Base-by-base conservation (phyloP, 2,888 invertebrate genomes). In the Machimus rusticus region DNA sequence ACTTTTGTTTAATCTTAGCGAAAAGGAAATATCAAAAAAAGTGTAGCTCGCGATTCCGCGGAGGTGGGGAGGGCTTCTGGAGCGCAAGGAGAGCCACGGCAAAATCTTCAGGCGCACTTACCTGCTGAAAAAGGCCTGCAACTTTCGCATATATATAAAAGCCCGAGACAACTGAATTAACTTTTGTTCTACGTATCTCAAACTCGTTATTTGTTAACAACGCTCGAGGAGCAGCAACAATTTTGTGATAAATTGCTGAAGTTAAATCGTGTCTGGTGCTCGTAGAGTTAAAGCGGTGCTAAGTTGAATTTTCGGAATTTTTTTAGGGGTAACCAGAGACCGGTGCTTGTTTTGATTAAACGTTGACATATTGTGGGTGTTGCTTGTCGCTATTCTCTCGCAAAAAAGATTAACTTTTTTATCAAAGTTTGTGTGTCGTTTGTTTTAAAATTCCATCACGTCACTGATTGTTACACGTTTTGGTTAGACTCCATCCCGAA, bases 121-220 rank as follows among this genome's bases (percentile, higher is more conserved):
- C 85, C 74, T 85, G 85, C 19, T 85, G 28, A 31, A 85, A 85
- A 85, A 74, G 85, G 85, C 46, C 85, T 85, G 43, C 85, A 74
- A 85, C 74, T 85, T 85, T 85, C 85, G 85, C 85, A 66, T 84
- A 84, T 82, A 82, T 84, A 84, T 66, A 66, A 66, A 85, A 85
- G 85, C 85, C 28, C 85, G 85, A 74, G 85, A 74, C 46, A 23
- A 46, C 9, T 85, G 74, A 85, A 84, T 84, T 84, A 84, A 66
- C 82, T 84, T 84, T 84, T 84, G 82, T 84, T 84, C 79, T 79
- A 79, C 79, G 51, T 79, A 79, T 46, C 79, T 46, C 79, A 79
- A 79, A 66, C 85, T 85, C 82, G 82, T 84, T 84, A 84, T 66
- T 66, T 85, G 74, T 85, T 82, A 66, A 82, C 55, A 55, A 66